Evolutionary conservation across 2,113 vertebrate genomes (phyloP).

Genomic region (Plectropomus leopardus): DNA sequence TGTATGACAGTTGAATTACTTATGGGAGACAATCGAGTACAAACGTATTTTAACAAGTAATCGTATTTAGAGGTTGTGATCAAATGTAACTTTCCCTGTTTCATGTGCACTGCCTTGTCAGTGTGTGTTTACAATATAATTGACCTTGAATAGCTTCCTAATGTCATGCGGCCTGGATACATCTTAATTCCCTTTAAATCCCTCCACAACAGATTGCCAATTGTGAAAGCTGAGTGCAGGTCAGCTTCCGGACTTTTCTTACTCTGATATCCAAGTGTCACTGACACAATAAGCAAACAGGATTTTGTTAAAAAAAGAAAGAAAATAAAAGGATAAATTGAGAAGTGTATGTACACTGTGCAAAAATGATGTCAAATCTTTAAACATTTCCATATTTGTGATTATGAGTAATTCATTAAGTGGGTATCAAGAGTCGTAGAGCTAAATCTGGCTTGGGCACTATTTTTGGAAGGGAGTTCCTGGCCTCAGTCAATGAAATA

Average conservation of each 20-base stretch:
- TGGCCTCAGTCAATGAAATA: constrained; percentile 12
- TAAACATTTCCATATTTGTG: background rate
- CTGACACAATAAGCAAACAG: background rate
- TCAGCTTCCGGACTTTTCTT: constrained; percentile 3
- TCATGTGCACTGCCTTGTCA: background rate
- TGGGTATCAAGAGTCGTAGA: background rate
- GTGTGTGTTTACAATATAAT: constrained; percentile 38
- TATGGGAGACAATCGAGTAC: background rate
- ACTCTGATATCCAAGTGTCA: constrained; percentile 11
- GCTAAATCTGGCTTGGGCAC: background rate
- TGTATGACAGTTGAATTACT: background rate
- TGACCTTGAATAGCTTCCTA: constrained; percentile 70
- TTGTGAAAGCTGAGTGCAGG: constrained; percentile 59
- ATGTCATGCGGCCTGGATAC: constrained; percentile 59
- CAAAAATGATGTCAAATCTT: background rate
- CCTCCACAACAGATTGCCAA: constrained; percentile 71
- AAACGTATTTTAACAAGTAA: background rate
- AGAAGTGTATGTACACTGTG: background rate
- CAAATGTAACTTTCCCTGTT: background rate
- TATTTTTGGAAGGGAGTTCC: constrained; percentile 5
- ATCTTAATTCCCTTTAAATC: constrained; percentile 80
- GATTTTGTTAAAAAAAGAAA: background rate
- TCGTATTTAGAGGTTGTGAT: background rate
- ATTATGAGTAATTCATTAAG: constrained; percentile 1
- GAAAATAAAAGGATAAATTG: background rate